A percentile compares a stretch with the other conserved stretches of the same genome.
phyloP scores from a whole-genome alignment of 2,113 vertebrate species.

The Notechis scutatus region DNA sequence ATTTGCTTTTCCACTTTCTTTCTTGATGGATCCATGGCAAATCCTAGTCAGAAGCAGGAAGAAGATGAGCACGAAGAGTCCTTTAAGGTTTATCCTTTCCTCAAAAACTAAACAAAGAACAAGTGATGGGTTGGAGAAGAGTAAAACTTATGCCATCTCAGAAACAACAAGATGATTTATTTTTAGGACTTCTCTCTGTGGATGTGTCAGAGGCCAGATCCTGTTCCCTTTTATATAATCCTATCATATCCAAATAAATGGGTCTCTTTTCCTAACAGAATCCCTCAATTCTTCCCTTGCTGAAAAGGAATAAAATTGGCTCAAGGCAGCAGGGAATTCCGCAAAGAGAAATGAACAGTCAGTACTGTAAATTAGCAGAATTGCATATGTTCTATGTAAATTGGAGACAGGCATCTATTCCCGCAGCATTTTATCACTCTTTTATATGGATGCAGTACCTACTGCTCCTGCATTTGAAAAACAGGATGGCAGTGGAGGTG shows the following conservation, averaged over 20 bases:
- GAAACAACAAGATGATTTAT: background rate
- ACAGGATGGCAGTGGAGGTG: too few species aligned
- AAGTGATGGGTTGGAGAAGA: background rate
- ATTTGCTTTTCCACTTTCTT: background rate
- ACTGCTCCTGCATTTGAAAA: background rate
- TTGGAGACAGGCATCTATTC: background rate
- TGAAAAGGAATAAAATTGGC: background rate
- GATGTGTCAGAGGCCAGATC: background rate
- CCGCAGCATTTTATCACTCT: background rate
- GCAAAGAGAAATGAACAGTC: background rate
- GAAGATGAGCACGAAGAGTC: background rate
- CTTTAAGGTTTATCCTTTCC: background rate
- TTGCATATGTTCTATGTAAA: background rate
- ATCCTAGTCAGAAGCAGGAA: background rate
- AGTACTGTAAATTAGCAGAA: background rate
- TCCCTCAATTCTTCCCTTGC: background rate
- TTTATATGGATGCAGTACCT: background rate
- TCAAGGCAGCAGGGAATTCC: background rate
- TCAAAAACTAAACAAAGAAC: background rate
- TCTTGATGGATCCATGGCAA: background rate
- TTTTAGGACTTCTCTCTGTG: background rate
- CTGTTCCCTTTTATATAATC: background rate
- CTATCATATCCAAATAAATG: background rate
- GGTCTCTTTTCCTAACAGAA: background rate
- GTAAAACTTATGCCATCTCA: background rate